phyloP scores from a whole-genome alignment of 2,888 invertebrate genomes.

The Fragum whitleyi region DNA sequence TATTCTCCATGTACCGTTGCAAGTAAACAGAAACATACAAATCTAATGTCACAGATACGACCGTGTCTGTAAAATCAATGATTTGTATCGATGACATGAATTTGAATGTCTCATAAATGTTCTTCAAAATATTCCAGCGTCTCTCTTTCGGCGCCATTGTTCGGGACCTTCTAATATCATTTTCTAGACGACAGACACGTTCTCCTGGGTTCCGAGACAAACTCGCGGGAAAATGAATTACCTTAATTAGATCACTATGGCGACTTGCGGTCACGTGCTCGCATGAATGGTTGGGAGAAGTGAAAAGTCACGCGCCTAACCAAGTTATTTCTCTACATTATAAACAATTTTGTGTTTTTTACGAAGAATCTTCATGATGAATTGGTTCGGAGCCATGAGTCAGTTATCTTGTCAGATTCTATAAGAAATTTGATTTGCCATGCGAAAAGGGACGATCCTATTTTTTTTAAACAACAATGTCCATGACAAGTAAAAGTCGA shows the following conservation, averaged over 20 bases:
- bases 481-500: too few species aligned
- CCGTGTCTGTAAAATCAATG: too few species aligned
- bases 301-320: conserved; percentile 43
- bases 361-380: conserved; percentile 15
- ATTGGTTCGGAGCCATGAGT: conserved; percentile 16
- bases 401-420: conserved; percentile 16
- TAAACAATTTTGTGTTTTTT: conserved; percentile 46
- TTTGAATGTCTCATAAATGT: too few species aligned
- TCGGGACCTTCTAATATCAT: conserved; percentile 21
- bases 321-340: conserved; percentile 33
- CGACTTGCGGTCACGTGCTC: conserved; percentile 38
- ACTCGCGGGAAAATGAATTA: conserved; percentile 58
- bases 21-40: too few species aligned
- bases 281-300: conserved; percentile 38
- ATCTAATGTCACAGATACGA: too few species aligned
- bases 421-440: too few species aligned
- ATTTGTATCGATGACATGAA: too few species aligned
- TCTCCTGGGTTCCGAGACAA: conserved; percentile 20
- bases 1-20: too few species aligned
- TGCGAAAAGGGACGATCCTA: too few species aligned
- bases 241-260: conserved; percentile 55
- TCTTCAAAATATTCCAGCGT: neutral
- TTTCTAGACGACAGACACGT: conserved; percentile 26
- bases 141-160: neutral
- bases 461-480: too few species aligned